Conservation (phyloP, 2,113 vertebrate genomes). For the Aphelocoma coerulescens region DNA sequence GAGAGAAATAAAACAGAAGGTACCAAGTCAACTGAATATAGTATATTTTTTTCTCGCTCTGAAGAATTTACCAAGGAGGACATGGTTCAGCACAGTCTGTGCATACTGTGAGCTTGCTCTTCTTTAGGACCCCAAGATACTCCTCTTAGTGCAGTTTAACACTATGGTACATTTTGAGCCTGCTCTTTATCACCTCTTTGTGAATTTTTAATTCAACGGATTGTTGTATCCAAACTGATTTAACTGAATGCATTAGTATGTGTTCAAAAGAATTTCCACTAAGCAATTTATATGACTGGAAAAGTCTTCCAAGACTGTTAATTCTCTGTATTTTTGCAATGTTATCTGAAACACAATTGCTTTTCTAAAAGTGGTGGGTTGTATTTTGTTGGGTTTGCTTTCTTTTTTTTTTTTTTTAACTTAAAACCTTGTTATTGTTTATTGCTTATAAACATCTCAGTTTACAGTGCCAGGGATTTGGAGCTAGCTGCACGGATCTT, state of each 20-base stretch:
- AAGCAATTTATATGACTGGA: not conserved
- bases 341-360: not conserved
- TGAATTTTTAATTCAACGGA: not conserved
- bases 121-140: not conserved
- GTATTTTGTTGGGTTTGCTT: not conserved
- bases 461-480: not conserved
- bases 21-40: not conserved
- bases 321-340: not conserved
- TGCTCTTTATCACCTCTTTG: not conserved
- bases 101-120: not conserved
- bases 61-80: not conserved
- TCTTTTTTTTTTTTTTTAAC: not conserved
- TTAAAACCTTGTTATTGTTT: not conserved
- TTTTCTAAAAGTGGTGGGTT: not conserved
- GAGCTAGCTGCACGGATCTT: not conserved
- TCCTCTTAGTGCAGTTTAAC: not conserved
- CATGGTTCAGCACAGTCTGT: not conserved
- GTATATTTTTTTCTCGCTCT: not conserved
- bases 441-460: not conserved
- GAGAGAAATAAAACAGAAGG: not conserved
- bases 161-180: not conserved
- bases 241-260: not conserved
- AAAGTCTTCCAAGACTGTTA: not conserved
- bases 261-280: not conserved
- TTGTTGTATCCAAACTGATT: not conserved